A percentile compares a stretch with the other conserved stretches of the same genome.
These are phyloP conservation scores for Euplexia lucipara DNA, from an alignment of 2,888 invertebrate genomes.

Conservation along the genomic window DNA sequence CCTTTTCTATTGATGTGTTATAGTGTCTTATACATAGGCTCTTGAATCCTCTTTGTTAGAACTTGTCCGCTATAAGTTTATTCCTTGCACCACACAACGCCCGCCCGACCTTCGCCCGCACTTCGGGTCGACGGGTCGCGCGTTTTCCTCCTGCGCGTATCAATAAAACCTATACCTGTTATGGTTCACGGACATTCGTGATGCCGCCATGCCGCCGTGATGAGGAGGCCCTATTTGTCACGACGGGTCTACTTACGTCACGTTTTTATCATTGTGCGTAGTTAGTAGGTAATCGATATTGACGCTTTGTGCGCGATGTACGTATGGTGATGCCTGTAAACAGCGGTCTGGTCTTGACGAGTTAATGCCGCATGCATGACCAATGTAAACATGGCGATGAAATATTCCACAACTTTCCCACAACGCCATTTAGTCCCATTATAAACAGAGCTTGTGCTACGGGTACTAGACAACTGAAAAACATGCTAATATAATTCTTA, in stretches of 20 bases:
- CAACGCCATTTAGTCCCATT: too few relatives aligned
- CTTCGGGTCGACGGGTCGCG: conserved; percentile 68
- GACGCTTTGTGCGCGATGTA: conserved; percentile 1
- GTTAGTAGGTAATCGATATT: conserved; percentile 31
- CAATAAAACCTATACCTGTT: conserved; percentile 64
- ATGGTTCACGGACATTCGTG: conserved; percentile 68
- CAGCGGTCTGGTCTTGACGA: background rate
- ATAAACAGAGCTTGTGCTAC: too few relatives aligned
- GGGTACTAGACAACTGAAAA: too few relatives aligned
- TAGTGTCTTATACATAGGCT: too few relatives aligned
- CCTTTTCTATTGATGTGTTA: too few relatives aligned
- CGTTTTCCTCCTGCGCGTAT: conserved; percentile 72
- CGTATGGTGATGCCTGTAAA: background rate
- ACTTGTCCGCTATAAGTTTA: conserved; percentile 7
- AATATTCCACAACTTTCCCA: too few relatives aligned
- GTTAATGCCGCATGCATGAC: too few relatives aligned
- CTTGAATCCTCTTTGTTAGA: background rate
- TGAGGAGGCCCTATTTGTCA: conserved; percentile 66
- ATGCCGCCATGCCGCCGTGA: conserved; percentile 53
- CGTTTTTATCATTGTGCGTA: conserved; percentile 39
- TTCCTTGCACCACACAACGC: background rate
- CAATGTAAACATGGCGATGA: too few relatives aligned
- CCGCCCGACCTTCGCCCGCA: conserved; percentile 71
- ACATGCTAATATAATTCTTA: too few relatives aligned
- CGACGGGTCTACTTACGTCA: conserved; percentile 49